Percentiles rank a stretch among this genome's conserved stretches.
These are phyloP conservation scores for Tetragonula carbonaria DNA, from an alignment of 2,888 invertebrate genomes.

Conservation along the genomic window DNA sequence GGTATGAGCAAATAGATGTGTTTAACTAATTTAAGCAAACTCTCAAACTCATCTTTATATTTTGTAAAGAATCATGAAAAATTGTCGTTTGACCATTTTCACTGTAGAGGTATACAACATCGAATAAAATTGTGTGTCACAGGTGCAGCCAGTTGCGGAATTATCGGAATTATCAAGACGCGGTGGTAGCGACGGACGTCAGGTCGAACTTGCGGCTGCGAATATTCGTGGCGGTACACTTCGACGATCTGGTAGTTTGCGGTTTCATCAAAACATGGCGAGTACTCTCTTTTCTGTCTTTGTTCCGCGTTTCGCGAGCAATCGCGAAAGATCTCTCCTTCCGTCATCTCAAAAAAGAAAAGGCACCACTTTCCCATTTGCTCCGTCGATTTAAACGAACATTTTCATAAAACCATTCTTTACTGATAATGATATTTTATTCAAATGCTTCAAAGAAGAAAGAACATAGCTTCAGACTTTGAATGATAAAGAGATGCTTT, in stretches of 20 bases:
- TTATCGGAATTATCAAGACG: conserved; percentile 94
- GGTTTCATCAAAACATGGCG: conserved; percentile 89
- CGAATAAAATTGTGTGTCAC: conserved; percentile 49
- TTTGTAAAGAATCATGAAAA: no score
- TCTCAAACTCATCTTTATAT: no score
- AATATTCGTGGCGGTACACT: conserved; percentile 91
- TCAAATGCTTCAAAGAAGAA: no score
- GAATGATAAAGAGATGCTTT: background rate
- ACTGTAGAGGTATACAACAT: background rate
- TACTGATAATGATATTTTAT: no score
- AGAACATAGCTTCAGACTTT: no score
- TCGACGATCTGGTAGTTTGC: conserved; percentile 91
- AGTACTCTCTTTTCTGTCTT: conserved; percentile 73
- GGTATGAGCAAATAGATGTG: no score
- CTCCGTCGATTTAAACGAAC: background rate
- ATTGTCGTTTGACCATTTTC: no score
- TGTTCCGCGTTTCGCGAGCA: background rate
- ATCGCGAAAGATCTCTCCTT: background rate
- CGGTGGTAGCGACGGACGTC: conserved; percentile 88
- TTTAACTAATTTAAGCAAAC: no score
- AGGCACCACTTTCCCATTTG: background rate
- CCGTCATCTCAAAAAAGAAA: background rate
- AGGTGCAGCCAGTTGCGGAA: conserved; percentile 98
- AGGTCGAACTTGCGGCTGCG: conserved; percentile 89
- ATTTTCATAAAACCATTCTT: background rate